Conservation (phyloP, 2,113 vertebrate genomes). For the Apteryx owenii region DNA sequence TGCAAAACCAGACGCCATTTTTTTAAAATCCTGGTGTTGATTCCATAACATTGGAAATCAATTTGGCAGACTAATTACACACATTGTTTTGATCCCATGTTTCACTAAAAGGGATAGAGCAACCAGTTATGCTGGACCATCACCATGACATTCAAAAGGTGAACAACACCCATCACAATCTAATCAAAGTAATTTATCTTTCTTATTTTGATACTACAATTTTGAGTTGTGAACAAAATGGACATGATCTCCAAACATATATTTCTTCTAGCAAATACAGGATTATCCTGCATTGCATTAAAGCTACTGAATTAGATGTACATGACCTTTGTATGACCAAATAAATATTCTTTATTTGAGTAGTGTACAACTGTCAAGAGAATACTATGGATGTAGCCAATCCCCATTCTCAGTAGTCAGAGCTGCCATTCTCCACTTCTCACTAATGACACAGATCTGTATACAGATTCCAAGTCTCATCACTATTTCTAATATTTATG, state of each 20-base stretch:
- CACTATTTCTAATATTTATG: background rate
- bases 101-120: background rate
- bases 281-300: background rate
- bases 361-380: background rate
- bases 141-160: background rate
- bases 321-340: background rate
- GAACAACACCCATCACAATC: background rate
- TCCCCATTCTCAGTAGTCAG: background rate
- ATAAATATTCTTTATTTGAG: background rate
- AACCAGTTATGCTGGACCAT: background rate
- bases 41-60: background rate
- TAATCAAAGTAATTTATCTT: background rate
- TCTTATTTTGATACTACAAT: background rate
- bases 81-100: background rate
- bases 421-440: background rate
- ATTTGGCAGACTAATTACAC: background rate
- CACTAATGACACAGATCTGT: background rate
- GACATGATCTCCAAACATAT: background rate
- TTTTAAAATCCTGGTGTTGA: background rate
- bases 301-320: background rate
- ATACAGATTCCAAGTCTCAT: background rate
- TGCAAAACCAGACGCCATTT: background rate
- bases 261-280: background rate
- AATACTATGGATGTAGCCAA: background rate
- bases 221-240: background rate